Conservation (phyloP, 2,888 invertebrate genomes). For the Yponomeuta plumbellus region DNA sequence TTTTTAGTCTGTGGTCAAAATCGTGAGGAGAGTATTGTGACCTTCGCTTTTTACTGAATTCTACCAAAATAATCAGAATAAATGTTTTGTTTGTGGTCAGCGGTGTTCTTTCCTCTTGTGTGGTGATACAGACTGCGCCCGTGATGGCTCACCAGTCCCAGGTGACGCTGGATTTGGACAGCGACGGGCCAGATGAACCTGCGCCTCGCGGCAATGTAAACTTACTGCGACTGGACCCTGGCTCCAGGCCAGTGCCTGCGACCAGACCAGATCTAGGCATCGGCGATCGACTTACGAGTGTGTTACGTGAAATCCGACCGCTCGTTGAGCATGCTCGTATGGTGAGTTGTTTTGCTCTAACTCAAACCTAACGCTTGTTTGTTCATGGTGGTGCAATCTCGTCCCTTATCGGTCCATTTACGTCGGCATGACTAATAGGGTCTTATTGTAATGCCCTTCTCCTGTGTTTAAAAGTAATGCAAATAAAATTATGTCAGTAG, state of each 20-base stretch:
- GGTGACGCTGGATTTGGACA: conserved; percentile 62
- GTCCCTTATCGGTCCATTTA: conserved; percentile 9
- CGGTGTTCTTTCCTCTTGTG: conserved; percentile 22
- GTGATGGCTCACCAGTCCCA: conserved; percentile 62
- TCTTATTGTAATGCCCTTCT: neutral
- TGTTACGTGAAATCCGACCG: conserved; percentile 80
- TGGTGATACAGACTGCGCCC: neutral
- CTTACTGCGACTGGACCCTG: conserved; percentile 52
- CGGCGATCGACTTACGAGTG: conserved; percentile 63
- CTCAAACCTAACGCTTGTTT: neutral
- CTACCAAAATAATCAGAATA: conserved; percentile 40
- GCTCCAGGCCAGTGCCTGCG: conserved; percentile 43
- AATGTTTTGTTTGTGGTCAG: conserved; percentile 23
- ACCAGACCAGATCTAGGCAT: conserved; percentile 57
- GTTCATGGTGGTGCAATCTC: neutral
- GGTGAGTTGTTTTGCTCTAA: conserved; percentile 40
- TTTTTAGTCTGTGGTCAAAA: too few species aligned
- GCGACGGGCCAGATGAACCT: conserved; percentile 46
- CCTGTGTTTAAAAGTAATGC: neutral
- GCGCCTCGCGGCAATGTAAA: conserved; percentile 39
- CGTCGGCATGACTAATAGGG: conserved; percentile 8
- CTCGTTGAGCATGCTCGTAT: conserved; percentile 79
- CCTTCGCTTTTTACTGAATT: conserved; percentile 28
- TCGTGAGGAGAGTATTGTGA: conserved; percentile 26
- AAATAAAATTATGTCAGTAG: neutral